Base-by-base conservation (phyloP, 37 sponge, comb jelly and placozoan genomes). In the Spongilla lacustris region DNA sequence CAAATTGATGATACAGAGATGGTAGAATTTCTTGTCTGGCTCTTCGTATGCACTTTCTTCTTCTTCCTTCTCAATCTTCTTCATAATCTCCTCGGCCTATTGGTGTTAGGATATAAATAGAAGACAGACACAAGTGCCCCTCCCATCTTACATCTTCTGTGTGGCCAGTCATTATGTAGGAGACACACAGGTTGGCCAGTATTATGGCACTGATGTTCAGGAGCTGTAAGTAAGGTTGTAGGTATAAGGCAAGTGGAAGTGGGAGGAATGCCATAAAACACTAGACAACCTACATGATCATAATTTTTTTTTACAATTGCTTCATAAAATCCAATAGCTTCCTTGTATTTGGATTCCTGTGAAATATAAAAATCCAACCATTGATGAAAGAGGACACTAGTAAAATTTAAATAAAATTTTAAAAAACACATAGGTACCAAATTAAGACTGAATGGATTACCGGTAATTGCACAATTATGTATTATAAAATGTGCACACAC, bases 61-160 rank as follows among this genome's bases (percentile, higher is more conserved):
- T 91, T 98, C 99, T 49, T 98, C 99, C 67, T 97, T 98, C 85
- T 98, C 99, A 73, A 98, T 96, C 83, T 96, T 97, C 82, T 94
- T 91, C 99, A 98, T 98, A 28, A 98, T 72, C 66, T 98, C 97
- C 76, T 98, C 99, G 30, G 99, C 99, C 94, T 96, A 50, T 73
- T 75, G 71, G 73, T 35, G 50, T 36, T 58, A 75, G 25, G 85
- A 31, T 30, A 73, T 21, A n/a, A 68, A 13, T 36, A 6, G 67
- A 36, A n/a, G 9, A 81, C 8, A 8, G 48, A 46, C 4, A 9
- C 21, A 79, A 79, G 8, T 3, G 80, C 19, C 24, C 35, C 14
- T 34, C 49, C 79, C 13, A 4, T 48, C 66, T 50, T 80, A 94
- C 95, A 76, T 91, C 93, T 80, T 97, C 98, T 49, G 93, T 96